A percentile compares a stretch with the other conserved stretches of the same genome.
These are phyloP conservation scores for Dryadula phaetusa DNA, from an alignment of 2,888 invertebrate genomes.

Conservation along the genomic window DNA sequence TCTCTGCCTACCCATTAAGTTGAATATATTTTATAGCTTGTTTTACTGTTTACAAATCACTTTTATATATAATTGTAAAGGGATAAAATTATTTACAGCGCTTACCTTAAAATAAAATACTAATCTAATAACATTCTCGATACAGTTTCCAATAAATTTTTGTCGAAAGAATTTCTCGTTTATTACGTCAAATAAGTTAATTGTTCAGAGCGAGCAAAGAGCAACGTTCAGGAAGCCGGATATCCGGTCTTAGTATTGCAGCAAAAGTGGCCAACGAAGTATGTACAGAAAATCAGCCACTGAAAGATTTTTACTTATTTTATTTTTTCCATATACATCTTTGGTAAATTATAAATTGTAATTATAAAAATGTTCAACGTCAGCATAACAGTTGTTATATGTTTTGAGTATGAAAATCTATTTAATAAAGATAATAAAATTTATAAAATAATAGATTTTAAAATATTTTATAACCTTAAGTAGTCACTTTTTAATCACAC, in stretches of 20 bases:
- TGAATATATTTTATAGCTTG: no score
- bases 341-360: background rate
- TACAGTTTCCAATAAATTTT: slow-evolving; percentile 16
- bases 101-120: background rate
- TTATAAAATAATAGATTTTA: no score
- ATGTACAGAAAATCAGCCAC: slow-evolving; percentile 57
- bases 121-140: slow-evolving; percentile 2
- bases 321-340: background rate
- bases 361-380: no score
- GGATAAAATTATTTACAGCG: background rate
- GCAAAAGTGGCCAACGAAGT: slow-evolving; percentile 58
- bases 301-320: background rate
- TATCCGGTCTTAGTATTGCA: slow-evolving; percentile 67
- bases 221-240: slow-evolving; percentile 60
- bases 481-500: no score
- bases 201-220: slow-evolving; percentile 60
- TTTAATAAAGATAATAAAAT: no score
- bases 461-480: no score
- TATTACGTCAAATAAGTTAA: slow-evolving; percentile 47
- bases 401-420: no score
- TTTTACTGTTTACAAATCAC: no score
- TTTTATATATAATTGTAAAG: no score
- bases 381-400: no score
- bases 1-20: no score
- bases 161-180: slow-evolving; percentile 21